Evolutionary conservation across 2,888 invertebrate genomes (phyloP).

Genomic region (Synergus laeviventris): DNA sequence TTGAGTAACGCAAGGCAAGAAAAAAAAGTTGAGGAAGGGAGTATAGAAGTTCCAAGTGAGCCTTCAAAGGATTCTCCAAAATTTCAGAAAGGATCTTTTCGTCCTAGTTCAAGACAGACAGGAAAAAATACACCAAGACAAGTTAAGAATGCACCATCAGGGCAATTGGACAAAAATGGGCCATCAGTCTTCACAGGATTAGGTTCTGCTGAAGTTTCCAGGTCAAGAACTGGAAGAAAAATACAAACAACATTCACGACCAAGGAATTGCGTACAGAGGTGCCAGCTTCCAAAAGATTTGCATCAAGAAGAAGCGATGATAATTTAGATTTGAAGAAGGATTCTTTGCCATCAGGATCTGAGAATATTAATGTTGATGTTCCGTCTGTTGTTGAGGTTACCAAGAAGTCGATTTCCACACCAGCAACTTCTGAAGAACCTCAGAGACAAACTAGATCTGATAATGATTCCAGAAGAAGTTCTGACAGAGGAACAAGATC

Average conservation of each 20-base stretch:
- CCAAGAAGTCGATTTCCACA: conserved; percentile 44
- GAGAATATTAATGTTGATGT: conserved; percentile 65
- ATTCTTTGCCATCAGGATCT: conserved; percentile 56
- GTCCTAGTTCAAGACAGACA: conserved; percentile 1
- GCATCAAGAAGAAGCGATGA: conserved; percentile 46
- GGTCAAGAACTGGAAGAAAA: conserved; percentile 67
- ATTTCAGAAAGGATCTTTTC: conserved; percentile 23
- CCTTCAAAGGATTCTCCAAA: conserved; percentile 22
- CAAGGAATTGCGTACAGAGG: conserved; percentile 55
- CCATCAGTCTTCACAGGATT: conserved; percentile 54
- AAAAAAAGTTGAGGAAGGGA: conserved; percentile 6
- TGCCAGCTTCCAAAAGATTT: conserved; percentile 52
- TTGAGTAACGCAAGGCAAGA: conserved; percentile 26
- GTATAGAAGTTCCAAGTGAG: conserved; percentile 11
- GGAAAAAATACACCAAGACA: conserved; percentile 37
- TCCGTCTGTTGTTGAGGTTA: conserved; percentile 53
- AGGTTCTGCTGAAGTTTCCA: conserved; percentile 47
- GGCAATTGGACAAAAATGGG: conserved; percentile 50
- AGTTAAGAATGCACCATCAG: conserved; percentile 23
- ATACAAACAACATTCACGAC: conserved; percentile 60
- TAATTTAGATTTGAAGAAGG: conserved; percentile 45
- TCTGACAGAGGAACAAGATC: conserved; percentile 44
- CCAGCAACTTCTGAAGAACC: conserved; percentile 41
- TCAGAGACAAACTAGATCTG: conserved; percentile 25
- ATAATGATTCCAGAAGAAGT: conserved; percentile 42